Evolutionary conservation across 2,888 invertebrate genomes (phyloP).

Genomic region (Zygothrica quintamaculata): DNA sequence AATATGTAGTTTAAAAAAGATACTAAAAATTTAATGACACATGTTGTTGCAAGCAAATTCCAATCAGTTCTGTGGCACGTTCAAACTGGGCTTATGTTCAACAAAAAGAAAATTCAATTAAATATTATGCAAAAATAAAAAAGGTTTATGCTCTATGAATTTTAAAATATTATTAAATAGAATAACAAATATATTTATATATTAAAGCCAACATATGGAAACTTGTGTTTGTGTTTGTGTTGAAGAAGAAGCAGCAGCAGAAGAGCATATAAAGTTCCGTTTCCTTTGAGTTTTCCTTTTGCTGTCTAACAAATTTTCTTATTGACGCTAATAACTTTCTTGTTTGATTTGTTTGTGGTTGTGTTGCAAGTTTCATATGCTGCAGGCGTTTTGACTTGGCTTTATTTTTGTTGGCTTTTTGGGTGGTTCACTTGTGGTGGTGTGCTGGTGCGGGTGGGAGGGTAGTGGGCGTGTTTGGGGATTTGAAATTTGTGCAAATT

Average conservation of each 20-base stretch:
- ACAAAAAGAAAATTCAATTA: too few relatives aligned
- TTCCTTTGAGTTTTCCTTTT: constrained; percentile 4
- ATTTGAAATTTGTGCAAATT: constrained; percentile 78
- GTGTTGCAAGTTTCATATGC: constrained; percentile 72
- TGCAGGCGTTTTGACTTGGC: constrained; percentile 63
- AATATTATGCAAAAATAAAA: too few relatives aligned
- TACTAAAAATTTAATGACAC: too few relatives aligned
- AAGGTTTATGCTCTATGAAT: too few relatives aligned
- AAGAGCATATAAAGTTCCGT: constrained; percentile 35
- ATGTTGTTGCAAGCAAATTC: too few relatives aligned
- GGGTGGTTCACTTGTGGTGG: constrained; percentile 17
- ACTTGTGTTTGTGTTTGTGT: too few relatives aligned
- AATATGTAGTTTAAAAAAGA: too few relatives aligned
- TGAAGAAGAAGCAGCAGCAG: background rate
- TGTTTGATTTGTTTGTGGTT: constrained; percentile 74
- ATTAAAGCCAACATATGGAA: background rate
- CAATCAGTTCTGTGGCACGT: too few relatives aligned
- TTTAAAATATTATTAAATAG: too few relatives aligned
- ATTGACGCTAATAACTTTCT: constrained; percentile 56
- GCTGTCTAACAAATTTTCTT: too few relatives aligned
- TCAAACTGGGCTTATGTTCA: too few relatives aligned
- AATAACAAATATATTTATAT: background rate
- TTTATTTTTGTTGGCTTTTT: constrained; percentile 23
- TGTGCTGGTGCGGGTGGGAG: constrained; percentile 6
- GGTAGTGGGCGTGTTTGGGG: constrained; percentile 46